phyloP scores from a whole-genome alignment of 2,797 vertebrate species.

The Fratercula arctica region DNA sequence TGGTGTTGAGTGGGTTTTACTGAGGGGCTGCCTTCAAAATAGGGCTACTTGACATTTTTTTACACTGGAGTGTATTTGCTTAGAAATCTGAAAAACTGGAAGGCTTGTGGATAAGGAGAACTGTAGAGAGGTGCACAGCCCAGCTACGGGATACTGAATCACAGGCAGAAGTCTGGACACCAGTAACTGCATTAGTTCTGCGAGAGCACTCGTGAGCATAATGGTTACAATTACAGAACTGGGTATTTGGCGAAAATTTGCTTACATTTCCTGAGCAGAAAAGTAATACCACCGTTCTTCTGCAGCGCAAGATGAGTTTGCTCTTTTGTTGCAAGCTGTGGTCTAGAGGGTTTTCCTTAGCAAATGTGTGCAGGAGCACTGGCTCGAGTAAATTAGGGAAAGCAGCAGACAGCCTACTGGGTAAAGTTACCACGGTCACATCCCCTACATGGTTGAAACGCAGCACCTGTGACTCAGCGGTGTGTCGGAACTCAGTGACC shows the following conservation, averaged over 20 bases:
- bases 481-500: neutral
- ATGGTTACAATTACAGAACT: neutral
- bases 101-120: neutral
- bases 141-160: neutral
- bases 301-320: neutral
- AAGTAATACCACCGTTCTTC: neutral
- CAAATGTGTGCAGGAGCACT: neutral
- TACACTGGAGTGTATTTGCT: constrained; percentile 23
- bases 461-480: accelerated
- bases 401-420: neutral
- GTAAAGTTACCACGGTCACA: accelerated
- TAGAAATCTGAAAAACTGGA: constrained; percentile 21
- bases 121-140: neutral
- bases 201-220: neutral
- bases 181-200: neutral
- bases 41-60: constrained; percentile 23
- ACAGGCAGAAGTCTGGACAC: neutral
- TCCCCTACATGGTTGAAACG: accelerated
- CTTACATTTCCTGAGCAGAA: neutral
- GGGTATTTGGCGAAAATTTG: neutral
- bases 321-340: neutral
- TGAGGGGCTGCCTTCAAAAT: constrained; percentile 12
- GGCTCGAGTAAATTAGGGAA: neutral
- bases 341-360: neutral
- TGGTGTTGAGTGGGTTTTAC: neutral